Evolutionary conservation across 2,797 vertebrate genomes (phyloP).

Genomic region (Myiotriccus ornatus): DNA sequence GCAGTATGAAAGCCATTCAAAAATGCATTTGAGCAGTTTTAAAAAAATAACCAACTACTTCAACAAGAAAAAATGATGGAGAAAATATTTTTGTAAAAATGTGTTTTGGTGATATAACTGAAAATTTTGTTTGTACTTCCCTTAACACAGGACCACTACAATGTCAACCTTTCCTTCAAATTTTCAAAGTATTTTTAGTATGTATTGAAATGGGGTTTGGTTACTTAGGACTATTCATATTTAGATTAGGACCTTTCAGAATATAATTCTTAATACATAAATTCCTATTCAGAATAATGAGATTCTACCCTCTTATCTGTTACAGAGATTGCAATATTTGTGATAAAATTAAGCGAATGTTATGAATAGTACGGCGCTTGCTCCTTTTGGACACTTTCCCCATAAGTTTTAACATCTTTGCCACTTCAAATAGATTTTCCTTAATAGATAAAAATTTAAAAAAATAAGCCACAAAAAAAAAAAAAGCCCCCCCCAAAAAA

Average conservation of each 20-base stretch:
- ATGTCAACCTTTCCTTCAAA: not conserved
- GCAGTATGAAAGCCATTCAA: not conserved
- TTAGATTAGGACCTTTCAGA: conserved; percentile 27
- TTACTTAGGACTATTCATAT: conserved; percentile 46
- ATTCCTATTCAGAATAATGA: conserved; percentile 1
- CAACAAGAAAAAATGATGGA: not conserved
- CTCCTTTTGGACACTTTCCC: not conserved
- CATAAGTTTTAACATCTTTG: conserved; percentile 12
- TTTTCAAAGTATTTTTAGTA: not conserved
- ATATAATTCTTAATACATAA: conserved; percentile 19
- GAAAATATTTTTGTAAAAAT: not conserved
- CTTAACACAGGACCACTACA: not conserved
- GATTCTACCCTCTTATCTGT: not conserved
- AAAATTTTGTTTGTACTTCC: not conserved
- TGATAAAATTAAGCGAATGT: not conserved
- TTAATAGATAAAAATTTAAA: not conserved
- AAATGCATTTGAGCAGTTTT: not conserved
- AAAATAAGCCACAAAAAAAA: too few relatives aligned
- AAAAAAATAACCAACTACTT: not conserved
- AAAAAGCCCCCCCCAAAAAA: too few relatives aligned
- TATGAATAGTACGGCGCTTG: not conserved
- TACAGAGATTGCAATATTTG: not conserved
- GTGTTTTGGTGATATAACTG: not conserved
- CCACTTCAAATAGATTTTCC: not conserved
- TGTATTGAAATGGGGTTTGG: not conserved